Percentiles rank a stretch among this genome's conserved stretches.
phyloP scores from a whole-genome alignment of 2,797 vertebrate genomes.

The Helostoma temminkii region DNA sequence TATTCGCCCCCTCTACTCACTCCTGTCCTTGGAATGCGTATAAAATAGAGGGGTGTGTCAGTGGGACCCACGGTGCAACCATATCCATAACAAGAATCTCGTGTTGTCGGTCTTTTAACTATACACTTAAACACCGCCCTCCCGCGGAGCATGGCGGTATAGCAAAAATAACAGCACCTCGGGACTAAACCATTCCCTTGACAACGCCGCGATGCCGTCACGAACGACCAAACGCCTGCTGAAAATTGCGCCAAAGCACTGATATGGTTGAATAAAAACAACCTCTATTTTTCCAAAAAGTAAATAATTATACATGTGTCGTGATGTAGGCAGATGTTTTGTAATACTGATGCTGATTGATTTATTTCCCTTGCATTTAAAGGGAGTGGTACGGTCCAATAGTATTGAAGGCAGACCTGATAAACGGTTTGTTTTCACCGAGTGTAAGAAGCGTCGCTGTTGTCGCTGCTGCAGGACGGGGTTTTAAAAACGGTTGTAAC shows the following conservation, averaged over 20 bases:
- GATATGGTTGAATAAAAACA: accelerated
- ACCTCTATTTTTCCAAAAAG: no score
- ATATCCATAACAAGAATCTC: slow-evolving; percentile 75
- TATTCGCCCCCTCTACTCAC: background rate
- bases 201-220: background rate
- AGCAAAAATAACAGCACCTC: slow-evolving; percentile 84
- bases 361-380: slow-evolving; percentile 22
- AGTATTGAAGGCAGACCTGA: slow-evolving; percentile 84
- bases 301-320: no score
- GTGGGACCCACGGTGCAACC: slow-evolving; percentile 5
- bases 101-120: slow-evolving; percentile 33
- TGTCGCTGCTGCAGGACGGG: background rate
- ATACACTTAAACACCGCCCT: slow-evolving; percentile 59
- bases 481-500: slow-evolving; percentile 52
- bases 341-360: background rate
- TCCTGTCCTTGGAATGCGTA: background rate
- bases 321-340: no score
- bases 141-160: slow-evolving; percentile 51
- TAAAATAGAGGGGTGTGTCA: slow-evolving; percentile 46
- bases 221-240: accelerated
- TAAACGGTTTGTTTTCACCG: slow-evolving; percentile 73
- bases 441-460: slow-evolving; percentile 34
- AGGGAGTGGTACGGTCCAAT: slow-evolving; percentile 73
- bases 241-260: accelerated
- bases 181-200: slow-evolving; percentile 72